Percentiles rank a stretch among this genome's conserved stretches.
These are phyloP conservation scores for Brachylomia viminalis DNA, from an alignment of 2,888 invertebrate genomes.

Conservation along the genomic window DNA sequence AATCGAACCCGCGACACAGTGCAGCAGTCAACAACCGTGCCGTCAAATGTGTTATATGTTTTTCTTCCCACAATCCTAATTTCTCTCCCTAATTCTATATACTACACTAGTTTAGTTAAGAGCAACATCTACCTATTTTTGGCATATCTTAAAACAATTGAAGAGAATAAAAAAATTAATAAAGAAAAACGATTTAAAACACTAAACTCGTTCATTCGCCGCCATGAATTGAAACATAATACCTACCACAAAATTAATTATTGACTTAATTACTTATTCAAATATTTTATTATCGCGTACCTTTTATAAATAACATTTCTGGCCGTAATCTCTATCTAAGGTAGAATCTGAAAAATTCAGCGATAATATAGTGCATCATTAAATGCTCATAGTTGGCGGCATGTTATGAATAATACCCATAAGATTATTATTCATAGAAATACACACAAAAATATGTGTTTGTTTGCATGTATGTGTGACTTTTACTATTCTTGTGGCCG, in stretches of 20 bases:
- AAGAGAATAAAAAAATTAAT: not conserved
- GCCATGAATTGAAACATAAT: not conserved
- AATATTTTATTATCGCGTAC: slow-evolving; percentile 16
- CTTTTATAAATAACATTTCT: slow-evolving; percentile 50
- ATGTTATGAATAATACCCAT: slow-evolving; percentile 18
- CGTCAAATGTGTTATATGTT: not conserved
- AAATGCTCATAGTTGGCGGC: slow-evolving; percentile 5
- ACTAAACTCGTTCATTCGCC: not conserved
- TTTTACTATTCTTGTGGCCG: slow-evolving; percentile 29
- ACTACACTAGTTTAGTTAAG: not conserved
- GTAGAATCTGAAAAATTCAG: slow-evolving; percentile 16
- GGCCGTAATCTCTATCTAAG: not conserved
- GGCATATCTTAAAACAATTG: not conserved
- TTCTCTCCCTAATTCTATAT: not conserved
- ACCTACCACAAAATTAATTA: not conserved
- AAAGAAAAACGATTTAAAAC: not conserved
- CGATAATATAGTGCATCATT: slow-evolving; percentile 5
- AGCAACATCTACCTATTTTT: not conserved
- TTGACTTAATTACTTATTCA: slow-evolving; percentile 11
- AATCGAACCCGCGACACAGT: no score
- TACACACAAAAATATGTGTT: slow-evolving; percentile 25
- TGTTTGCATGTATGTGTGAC: slow-evolving; percentile 28
- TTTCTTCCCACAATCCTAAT: not conserved
- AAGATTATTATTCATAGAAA: slow-evolving; percentile 18
- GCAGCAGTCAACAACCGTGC: no score